Evolutionary conservation across 2,113 vertebrate species (phyloP).

Genomic region (Rhynchopsitta pachyrhyncha): DNA sequence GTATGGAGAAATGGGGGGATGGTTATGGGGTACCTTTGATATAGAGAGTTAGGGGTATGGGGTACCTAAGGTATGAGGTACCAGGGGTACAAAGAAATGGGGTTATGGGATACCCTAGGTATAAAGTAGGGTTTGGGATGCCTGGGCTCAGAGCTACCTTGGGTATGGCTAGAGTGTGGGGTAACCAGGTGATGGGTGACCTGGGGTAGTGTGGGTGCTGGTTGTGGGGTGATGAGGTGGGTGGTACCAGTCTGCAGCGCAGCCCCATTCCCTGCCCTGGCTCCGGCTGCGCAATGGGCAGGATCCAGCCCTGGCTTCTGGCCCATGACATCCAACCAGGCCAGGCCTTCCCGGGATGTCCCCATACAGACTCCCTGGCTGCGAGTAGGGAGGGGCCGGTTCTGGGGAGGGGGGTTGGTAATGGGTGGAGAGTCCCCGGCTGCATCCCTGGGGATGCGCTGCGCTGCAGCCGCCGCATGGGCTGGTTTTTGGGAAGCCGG

Average conservation of each 20-base stretch:
- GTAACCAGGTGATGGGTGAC: no score
- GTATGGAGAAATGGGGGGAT: neutral
- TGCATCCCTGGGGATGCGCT: neutral
- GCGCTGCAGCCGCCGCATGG: neutral
- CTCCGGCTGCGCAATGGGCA: neutral
- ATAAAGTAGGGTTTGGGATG: neutral
- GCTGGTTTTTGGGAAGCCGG: neutral
- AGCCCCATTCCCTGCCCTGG: neutral
- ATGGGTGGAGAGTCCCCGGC: neutral
- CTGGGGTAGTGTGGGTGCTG: neutral
- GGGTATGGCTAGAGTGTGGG: no score
- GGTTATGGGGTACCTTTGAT: neutral
- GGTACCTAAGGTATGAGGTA: neutral
- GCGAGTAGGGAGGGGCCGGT: accelerated
- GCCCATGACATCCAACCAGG: no score
- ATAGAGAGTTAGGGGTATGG: neutral
- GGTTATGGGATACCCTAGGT: neutral
- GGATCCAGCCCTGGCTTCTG: neutral
- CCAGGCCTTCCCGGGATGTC: neutral
- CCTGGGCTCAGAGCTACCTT: neutral
- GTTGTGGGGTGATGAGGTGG: neutral
- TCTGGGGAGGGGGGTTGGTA: neutral
- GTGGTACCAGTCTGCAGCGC: neutral
- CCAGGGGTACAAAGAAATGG: neutral
- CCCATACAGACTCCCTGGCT: neutral